Conservation (phyloP, 2,888 invertebrate genomes). For the Polydesmus complanatus region DNA sequence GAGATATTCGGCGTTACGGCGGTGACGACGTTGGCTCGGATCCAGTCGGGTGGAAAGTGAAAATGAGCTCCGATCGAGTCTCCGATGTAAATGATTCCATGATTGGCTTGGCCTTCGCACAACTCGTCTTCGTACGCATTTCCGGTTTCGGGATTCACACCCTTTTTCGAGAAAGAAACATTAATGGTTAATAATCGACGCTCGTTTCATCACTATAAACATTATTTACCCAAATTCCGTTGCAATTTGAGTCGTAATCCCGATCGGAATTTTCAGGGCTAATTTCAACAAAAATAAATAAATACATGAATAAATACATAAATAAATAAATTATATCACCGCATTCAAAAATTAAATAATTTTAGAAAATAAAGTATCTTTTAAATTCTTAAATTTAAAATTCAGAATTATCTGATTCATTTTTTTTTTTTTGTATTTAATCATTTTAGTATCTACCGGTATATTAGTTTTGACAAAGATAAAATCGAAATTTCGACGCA, state of each 20-base stretch:
- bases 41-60: conserved; percentile 36
- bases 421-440: too few relatives aligned
- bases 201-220: conserved; percentile 1
- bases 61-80: conserved; percentile 41
- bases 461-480: too few relatives aligned
- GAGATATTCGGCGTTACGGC: conserved; percentile 22
- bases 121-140: conserved; percentile 29
- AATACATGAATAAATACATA: too few relatives aligned
- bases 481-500: too few relatives aligned
- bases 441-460: too few relatives aligned
- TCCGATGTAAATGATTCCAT: conserved; percentile 31
- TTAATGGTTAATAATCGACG: too few relatives aligned
- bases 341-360: too few relatives aligned
- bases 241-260: conserved; percentile 31
- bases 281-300: not conserved
- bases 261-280: conserved; percentile 28
- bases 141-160: conserved; percentile 26
- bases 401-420: too few relatives aligned
- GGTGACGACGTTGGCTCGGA: conserved; percentile 31
- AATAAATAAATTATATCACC: too few relatives aligned
- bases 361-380: too few relatives aligned
- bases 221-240: conserved; percentile 32
- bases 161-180: conserved; percentile 24
- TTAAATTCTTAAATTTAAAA: too few relatives aligned
- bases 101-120: conserved; percentile 27